A percentile compares a stretch with the other conserved stretches of the same genome.
These are phyloP conservation scores for Leucoraja ocellata DNA, from an alignment of 2,797 vertebrate genomes.

Conservation along the genomic window DNA sequence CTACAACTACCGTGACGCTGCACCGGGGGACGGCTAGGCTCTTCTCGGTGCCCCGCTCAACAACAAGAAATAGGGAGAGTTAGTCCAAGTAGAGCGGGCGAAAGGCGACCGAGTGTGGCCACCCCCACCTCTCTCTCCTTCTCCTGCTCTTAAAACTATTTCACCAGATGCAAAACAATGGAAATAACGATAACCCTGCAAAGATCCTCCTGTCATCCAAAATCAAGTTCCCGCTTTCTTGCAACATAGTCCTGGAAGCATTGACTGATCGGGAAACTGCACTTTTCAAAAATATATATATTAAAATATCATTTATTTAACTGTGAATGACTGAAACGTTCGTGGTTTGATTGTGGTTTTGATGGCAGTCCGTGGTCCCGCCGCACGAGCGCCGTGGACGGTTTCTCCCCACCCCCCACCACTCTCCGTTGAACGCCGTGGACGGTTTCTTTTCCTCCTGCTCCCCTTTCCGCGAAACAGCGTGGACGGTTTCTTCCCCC, in stretches of 20 bases:
- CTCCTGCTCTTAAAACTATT: no score
- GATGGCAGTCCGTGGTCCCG: not conserved
- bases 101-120: not conserved
- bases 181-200: not conserved
- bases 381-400: not conserved
- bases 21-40: constrained; percentile 42
- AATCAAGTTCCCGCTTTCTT: not conserved
- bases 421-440: not conserved
- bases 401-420: constrained; percentile 1
- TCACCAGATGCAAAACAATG: no score
- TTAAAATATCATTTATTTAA: not conserved
- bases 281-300: not conserved
- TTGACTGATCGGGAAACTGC: not conserved
- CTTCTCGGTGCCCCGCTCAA: not conserved
- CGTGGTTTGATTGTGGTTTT: not conserved
- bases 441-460: no score
- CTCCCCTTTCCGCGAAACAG: no score
- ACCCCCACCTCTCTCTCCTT: no score
- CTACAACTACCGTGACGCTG: constrained; percentile 62
- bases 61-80: not conserved
- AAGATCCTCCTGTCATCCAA: not conserved
- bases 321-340: not conserved
- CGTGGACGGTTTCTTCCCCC: no score
- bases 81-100: not conserved
- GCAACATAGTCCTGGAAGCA: not conserved